phyloP scores from a whole-genome alignment of 2,888 invertebrate genomes.

The Drosophila neonasuta region DNA sequence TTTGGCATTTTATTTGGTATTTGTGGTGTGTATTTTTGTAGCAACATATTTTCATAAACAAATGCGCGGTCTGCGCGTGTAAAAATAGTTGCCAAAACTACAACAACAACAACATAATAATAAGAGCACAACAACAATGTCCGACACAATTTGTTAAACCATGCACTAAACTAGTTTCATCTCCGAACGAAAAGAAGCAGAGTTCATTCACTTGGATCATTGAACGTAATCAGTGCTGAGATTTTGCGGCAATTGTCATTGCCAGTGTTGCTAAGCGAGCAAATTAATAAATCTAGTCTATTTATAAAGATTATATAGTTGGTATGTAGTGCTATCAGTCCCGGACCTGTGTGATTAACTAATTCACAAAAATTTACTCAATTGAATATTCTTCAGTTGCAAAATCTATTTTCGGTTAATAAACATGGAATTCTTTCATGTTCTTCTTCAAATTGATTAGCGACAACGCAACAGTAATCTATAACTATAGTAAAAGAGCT shows the following conservation, averaged over 20 bases:
- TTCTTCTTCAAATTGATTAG: conserved; percentile 3
- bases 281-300: conserved; percentile 22
- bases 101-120: conserved; percentile 11
- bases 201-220: conserved; percentile 49
- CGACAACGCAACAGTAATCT: background rate
- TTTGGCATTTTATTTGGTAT: too few species aligned
- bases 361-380: conserved; percentile 6
- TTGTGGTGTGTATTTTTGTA: conserved; percentile 47
- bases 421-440: background rate
- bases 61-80: conserved; percentile 40
- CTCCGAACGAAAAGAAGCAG: conserved; percentile 15
- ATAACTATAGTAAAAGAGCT: background rate
- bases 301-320: conserved; percentile 17
- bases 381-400: conserved; percentile 7
- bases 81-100: conserved; percentile 48
- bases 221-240: conserved; percentile 23
- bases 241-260: conserved; percentile 20
- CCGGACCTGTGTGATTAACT: background rate
- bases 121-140: conserved; percentile 5
- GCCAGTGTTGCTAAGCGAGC: conserved; percentile 29
- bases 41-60: conserved; percentile 61
- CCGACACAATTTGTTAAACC: conserved; percentile 33
- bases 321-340: conserved; percentile 16
- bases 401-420: background rate
- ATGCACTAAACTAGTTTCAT: conserved; percentile 41